phyloP scores from a whole-genome alignment of 2,888 invertebrate species.

The Synanthedon myopaeformis region DNA sequence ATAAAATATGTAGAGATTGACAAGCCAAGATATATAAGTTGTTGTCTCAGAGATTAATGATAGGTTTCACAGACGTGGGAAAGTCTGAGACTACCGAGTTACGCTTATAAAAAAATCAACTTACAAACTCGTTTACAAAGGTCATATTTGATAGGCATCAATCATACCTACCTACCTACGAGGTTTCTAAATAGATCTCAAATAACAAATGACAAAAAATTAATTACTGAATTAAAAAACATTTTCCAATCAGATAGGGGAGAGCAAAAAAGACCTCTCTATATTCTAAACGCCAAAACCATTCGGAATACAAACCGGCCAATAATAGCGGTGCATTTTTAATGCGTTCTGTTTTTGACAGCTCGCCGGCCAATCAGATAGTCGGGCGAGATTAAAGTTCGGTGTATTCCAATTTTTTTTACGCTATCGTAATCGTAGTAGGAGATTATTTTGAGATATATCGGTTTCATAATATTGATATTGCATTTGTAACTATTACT shows the following conservation, averaged over 20 bases:
- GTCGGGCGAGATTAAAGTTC: constrained; percentile 48
- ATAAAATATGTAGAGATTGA: not conserved
- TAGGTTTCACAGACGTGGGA: constrained; percentile 6
- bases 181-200: constrained; percentile 1
- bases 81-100: constrained; percentile 6
- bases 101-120: constrained; percentile 9
- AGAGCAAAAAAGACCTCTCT: constrained; percentile 21
- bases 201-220: constrained; percentile 22
- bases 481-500: no score
- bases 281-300: constrained; percentile 24
- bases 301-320: constrained; percentile 37
- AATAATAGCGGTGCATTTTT: constrained; percentile 54
- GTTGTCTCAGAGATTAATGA: constrained; percentile 6
- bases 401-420: constrained; percentile 3
- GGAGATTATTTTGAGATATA: no score
- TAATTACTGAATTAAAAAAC: constrained; percentile 33
- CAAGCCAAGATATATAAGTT: not conserved
- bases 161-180: not conserved
- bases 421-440: no score
- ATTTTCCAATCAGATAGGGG: constrained; percentile 24
- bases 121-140: constrained; percentile 7
- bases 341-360: constrained; percentile 59
- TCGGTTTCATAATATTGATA: no score
- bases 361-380: constrained; percentile 60
- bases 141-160: constrained; percentile 4